Conservation (phyloP, 2,113 vertebrate genomes). For the Lanius collurio region DNA sequence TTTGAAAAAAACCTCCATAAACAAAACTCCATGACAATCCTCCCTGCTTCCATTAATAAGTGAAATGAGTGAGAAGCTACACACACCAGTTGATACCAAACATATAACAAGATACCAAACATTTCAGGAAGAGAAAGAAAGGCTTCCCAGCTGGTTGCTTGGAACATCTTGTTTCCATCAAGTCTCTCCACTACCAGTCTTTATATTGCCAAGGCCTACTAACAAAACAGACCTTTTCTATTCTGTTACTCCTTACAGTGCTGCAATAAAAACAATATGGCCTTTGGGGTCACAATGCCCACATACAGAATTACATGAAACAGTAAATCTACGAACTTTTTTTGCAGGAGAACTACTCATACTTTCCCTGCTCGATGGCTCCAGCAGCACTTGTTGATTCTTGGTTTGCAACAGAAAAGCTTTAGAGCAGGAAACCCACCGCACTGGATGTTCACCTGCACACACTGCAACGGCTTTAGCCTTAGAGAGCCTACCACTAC, state of each 20-base stretch:
- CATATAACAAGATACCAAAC: background rate
- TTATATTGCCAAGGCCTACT: rapidly evolving
- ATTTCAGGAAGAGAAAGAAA: background rate
- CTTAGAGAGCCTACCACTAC: background rate
- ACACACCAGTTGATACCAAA: background rate
- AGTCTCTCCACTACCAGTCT: background rate
- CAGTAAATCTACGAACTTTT: background rate
- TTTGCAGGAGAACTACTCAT: background rate
- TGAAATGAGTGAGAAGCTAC: background rate
- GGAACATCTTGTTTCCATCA: background rate
- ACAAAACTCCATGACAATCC: background rate
- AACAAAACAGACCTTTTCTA: background rate
- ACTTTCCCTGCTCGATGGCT: background rate
- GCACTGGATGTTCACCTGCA: too few relatives aligned
- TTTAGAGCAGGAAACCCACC: background rate
- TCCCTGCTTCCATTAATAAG: background rate
- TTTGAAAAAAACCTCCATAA: background rate
- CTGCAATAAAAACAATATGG: background rate
- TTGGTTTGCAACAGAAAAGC: background rate
- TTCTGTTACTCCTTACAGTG: background rate
- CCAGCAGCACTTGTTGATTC: slow-evolving; percentile 18
- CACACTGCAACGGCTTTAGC: background rate
- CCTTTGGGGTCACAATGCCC: background rate
- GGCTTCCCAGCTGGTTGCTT: background rate
- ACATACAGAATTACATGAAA: background rate